Conservation (phyloP, 2,113 vertebrate genomes). For the Shinisaurus crocodilurus region DNA sequence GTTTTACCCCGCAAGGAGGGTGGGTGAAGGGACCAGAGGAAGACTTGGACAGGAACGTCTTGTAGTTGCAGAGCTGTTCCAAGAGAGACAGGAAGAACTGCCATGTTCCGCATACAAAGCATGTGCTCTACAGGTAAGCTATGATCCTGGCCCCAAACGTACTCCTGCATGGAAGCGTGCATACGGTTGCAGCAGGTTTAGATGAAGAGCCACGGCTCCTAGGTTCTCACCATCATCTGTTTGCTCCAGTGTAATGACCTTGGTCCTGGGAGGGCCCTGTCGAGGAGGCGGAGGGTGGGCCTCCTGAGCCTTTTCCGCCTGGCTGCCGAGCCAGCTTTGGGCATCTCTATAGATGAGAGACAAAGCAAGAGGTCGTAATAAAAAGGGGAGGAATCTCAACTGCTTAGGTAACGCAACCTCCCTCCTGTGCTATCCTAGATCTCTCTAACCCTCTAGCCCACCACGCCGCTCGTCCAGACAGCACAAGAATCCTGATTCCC, state of each 20-base stretch:
- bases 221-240: slow-evolving; percentile 27
- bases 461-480: not conserved
- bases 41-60: slow-evolving; percentile 85
- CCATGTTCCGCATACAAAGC: too few relatives aligned
- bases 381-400: not conserved
- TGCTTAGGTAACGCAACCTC: not conserved
- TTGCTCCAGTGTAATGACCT: slow-evolving; percentile 2
- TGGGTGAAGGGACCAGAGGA: not conserved
- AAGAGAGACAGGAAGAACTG: not conserved
- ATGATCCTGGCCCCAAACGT: not conserved
- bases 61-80: slow-evolving; percentile 86
- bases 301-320: too few relatives aligned
- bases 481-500: not conserved
- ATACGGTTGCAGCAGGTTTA: slow-evolving; percentile 54
- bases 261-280: slow-evolving; percentile 17
- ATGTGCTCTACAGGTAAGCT: not conserved
- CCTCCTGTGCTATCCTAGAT: not conserved
- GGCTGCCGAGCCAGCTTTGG: not conserved
- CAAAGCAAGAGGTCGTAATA: not conserved
- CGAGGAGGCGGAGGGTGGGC: not conserved
- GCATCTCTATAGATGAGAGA: not conserved
- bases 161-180: slow-evolving; percentile 44
- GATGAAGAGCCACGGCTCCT: slow-evolving; percentile 40
- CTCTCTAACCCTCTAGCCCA: not conserved
- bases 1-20: not conserved